phyloP scores from a whole-genome alignment of 2,113 vertebrate species.

The Manacus vitellinus region DNA sequence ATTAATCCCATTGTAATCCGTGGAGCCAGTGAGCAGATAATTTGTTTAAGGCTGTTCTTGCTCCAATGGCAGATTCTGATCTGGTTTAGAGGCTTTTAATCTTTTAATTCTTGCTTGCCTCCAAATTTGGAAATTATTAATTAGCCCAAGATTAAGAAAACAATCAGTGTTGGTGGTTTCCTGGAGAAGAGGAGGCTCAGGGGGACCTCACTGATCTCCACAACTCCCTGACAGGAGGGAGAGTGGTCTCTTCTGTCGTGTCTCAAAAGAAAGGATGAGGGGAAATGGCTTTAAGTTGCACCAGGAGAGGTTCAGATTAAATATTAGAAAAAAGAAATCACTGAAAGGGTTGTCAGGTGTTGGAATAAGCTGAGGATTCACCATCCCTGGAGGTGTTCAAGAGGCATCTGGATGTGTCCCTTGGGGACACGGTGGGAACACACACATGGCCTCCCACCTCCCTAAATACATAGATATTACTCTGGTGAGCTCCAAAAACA shows the following conservation, averaged over 20 bases:
- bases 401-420: background rate
- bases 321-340: background rate
- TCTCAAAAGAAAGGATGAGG: background rate
- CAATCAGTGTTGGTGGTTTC: background rate
- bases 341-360: background rate
- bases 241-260: background rate
- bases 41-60: background rate
- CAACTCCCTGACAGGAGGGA: background rate
- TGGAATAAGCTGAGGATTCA: background rate
- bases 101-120: background rate
- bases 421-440: background rate
- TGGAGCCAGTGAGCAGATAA: background rate
- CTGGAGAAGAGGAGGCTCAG: background rate
- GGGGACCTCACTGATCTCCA: background rate
- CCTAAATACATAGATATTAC: background rate
- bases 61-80: background rate
- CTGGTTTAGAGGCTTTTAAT: background rate
- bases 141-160: background rate
- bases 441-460: background rate
- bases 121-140: background rate
- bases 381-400: background rate
- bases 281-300: background rate
- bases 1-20: background rate
- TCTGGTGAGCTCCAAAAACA: constrained; percentile 46
- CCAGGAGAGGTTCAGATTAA: background rate